These are phyloP conservation scores for Amphilophus citrinellus DNA, from an alignment of 2,113 vertebrate genomes.

Conservation along the genomic window DNA sequence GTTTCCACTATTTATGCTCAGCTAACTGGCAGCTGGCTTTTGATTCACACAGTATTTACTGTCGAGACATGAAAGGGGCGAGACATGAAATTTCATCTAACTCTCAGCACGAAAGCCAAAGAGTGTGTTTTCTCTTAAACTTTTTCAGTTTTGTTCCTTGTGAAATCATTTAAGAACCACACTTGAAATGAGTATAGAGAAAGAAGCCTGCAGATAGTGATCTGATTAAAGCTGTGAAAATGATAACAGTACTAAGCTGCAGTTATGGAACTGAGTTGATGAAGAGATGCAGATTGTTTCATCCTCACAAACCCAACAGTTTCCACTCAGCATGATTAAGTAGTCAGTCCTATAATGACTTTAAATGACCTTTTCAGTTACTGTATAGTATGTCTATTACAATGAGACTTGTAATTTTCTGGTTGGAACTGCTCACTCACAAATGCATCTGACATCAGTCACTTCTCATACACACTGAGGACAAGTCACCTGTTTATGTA, in stretches of 20 bases:
- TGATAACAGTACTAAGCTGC: not conserved
- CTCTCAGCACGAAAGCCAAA: not conserved
- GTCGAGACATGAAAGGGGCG: not conserved
- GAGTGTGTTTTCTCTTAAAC: not conserved
- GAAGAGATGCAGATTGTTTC: constrained; percentile 5
- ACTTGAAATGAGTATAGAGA: not conserved
- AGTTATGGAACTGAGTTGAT: not conserved
- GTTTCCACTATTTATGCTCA: not conserved
- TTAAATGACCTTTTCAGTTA: constrained; percentile 31
- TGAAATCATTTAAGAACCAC: not conserved
- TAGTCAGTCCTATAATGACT: not conserved
- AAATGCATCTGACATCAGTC: constrained; percentile 1
- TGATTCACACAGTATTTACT: not conserved
- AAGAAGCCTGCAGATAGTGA: not conserved
- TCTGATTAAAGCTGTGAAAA: not conserved
- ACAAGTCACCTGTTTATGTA: constrained; percentile 23
- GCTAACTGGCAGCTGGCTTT: not conserved
- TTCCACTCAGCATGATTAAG: not conserved
- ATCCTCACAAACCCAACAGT: accelerated
- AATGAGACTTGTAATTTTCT: not conserved
- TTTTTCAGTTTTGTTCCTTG: not conserved
- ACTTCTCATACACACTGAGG: not conserved
- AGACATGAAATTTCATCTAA: not conserved
- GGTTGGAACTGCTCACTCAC: not conserved
- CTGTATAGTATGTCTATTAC: not conserved